These are phyloP conservation scores for Thecocarcelia acutangulata DNA, from an alignment of 2,888 invertebrate species.

Conservation along the genomic window DNA sequence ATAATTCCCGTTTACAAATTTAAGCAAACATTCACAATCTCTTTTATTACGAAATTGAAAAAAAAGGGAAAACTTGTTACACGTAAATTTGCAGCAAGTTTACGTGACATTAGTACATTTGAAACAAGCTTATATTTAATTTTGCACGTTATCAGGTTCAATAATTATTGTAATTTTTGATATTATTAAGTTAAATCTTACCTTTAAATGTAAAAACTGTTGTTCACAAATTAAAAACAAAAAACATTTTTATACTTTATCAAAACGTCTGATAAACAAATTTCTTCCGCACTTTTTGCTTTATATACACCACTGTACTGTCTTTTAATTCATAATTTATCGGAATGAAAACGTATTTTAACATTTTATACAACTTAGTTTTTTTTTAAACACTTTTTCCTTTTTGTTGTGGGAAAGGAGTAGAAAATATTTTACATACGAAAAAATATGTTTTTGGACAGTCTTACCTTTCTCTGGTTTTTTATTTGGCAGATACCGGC, in stretches of 20 bases:
- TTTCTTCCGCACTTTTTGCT: conserved; percentile 66
- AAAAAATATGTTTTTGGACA: conserved; percentile 44
- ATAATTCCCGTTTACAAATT: no score
- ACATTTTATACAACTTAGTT: conserved; percentile 55
- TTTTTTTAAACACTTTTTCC: conserved; percentile 61
- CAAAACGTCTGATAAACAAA: conserved; percentile 50
- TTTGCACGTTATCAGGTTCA: conserved; percentile 5
- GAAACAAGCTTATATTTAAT: background rate
- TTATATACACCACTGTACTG: conserved; percentile 68
- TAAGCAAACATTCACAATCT: no score
- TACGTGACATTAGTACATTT: no score
- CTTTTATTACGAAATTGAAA: no score
- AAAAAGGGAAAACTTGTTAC: no score
- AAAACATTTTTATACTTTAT: conserved; percentile 46
- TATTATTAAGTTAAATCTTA: conserved; percentile 56
- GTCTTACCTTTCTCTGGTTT: conserved; percentile 57
- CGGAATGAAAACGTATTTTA: conserved; percentile 47
- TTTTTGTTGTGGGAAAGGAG: conserved; percentile 64
- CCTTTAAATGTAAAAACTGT: conserved; percentile 46
- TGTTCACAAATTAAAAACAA: conserved; percentile 56
- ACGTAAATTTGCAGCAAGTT: no score
- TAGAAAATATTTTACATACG: conserved; percentile 62
- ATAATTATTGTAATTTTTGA: conserved; percentile 28
- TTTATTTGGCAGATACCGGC: conserved; percentile 28
- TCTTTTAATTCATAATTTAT: conserved; percentile 56